Percentiles rank a stretch among this genome's conserved stretches.
phyloP scores from a whole-genome alignment of 2,888 invertebrate species.

The Drosophila antonietae region DNA sequence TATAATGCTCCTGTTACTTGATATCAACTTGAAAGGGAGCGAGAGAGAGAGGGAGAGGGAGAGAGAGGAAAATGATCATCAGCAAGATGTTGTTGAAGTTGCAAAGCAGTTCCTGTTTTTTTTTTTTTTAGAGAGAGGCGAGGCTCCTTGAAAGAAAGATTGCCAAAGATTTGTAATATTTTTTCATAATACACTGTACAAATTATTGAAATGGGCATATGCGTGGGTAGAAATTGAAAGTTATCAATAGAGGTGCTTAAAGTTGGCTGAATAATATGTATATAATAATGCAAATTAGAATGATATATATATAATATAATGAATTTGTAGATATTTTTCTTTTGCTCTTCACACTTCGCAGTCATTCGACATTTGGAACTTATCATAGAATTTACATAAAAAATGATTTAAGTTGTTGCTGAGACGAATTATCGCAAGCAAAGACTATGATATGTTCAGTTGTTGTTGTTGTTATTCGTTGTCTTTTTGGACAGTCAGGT shows the following conservation, averaged over 20 bases:
- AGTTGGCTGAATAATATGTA: not conserved
- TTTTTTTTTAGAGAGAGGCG: not conserved
- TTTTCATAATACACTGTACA: constrained; percentile 1
- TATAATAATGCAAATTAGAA: no score
- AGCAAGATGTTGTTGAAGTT: constrained; percentile 34
- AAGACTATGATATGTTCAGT: not conserved
- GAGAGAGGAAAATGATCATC: constrained; percentile 22
- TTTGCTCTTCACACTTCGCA: not conserved
- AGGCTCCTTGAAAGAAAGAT: constrained; percentile 1
- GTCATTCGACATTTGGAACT: not conserved
- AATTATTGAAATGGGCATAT: not conserved
- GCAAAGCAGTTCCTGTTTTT: constrained; percentile 71
- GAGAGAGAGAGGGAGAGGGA: constrained; percentile 1
- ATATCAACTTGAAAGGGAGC: constrained; percentile 44
- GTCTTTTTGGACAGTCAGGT: constrained; percentile 28
- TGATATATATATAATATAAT: not conserved
- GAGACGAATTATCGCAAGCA: not conserved
- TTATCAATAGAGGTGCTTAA: not conserved
- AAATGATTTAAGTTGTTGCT: not conserved
- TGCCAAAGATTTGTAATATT: constrained; percentile 21
- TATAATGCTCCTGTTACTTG: constrained; percentile 71
- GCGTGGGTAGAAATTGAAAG: not conserved
- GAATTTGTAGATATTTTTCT: no score
- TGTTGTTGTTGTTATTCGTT: constrained; percentile 1
- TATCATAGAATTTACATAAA: not conserved